These are phyloP conservation scores for Pandemis corylana DNA, from an alignment of 2,888 invertebrate species.

Conservation along the genomic window DNA sequence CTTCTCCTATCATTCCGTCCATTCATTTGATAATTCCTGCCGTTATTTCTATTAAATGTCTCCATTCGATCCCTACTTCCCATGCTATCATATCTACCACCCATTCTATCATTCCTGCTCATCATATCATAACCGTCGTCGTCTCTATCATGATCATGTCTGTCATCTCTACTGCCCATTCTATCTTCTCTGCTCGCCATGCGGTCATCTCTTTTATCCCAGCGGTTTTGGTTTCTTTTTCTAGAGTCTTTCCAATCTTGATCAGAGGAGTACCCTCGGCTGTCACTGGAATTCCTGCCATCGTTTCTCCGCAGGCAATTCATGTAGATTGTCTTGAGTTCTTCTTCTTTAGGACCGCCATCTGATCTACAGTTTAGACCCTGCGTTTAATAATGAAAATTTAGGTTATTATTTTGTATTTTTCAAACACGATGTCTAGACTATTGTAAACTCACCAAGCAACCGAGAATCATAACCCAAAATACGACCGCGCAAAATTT, in stretches of 20 bases:
- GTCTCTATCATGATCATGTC: slow-evolving; percentile 32
- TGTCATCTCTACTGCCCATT: slow-evolving; percentile 48
- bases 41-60: slow-evolving; percentile 27
- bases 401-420: background rate
- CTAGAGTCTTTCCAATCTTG: slow-evolving; percentile 64
- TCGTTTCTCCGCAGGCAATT: slow-evolving; percentile 82
- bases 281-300: slow-evolving; percentile 59
- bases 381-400: slow-evolving; percentile 53
- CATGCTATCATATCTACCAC: slow-evolving; percentile 50
- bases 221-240: slow-evolving; percentile 55
- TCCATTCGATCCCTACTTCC: slow-evolving; percentile 39
- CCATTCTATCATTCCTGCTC: slow-evolving; percentile 45
- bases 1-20: slow-evolving; percentile 34
- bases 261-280: slow-evolving; percentile 53
- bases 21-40: slow-evolving; percentile 33
- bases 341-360: slow-evolving; percentile 84
- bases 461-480: slow-evolving; percentile 55
- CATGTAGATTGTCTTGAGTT: slow-evolving; percentile 84
- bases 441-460: slow-evolving; percentile 58
- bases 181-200: slow-evolving; percentile 43
- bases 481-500: slow-evolving; percentile 56
- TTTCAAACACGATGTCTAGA: background rate
- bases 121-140: slow-evolving; percentile 33
- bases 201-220: slow-evolving; percentile 55
- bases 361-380: slow-evolving; percentile 85